Evolutionary conservation across 2,797 vertebrate species (phyloP).

Genomic region (Botia kubotai): DNA sequence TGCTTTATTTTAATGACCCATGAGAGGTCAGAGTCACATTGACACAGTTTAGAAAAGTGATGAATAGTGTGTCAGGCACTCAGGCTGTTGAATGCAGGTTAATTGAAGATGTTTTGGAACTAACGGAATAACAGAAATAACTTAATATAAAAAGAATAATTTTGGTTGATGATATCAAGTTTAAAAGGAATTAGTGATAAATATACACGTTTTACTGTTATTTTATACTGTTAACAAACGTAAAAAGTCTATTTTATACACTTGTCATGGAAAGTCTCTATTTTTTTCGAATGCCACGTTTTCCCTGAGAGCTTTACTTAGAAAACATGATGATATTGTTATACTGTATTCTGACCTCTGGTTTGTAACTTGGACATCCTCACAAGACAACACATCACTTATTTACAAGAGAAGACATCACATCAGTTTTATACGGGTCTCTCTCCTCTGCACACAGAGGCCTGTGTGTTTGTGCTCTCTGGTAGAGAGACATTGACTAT

Average conservation of each 20-base stretch:
- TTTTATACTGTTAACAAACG: too few relatives aligned
- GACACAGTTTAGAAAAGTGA: constrained; percentile 24
- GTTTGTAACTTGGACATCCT: neutral
- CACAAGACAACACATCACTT: neutral
- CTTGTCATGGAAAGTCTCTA: neutral
- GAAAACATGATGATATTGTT: neutral
- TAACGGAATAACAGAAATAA: too few relatives aligned
- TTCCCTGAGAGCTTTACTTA: neutral
- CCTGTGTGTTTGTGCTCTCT: constrained; percentile 28
- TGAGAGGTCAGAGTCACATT: constrained; percentile 21
- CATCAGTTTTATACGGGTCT: neutral
- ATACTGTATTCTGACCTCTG: neutral
- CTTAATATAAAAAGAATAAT: neutral
- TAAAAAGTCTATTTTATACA: too few relatives aligned
- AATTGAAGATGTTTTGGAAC: constrained; percentile 15
- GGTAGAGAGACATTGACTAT: constrained; percentile 42
- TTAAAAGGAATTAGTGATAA: neutral
- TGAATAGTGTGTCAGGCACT: neutral
- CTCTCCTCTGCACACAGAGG: neutral
- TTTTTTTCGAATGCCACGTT: neutral
- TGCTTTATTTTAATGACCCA: constrained; percentile 43
- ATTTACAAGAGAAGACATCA: neutral
- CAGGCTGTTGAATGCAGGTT: neutral
- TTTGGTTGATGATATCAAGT: neutral
- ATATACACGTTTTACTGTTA: neutral